Evolutionary conservation across 2,888 invertebrate species (phyloP), one percentile per base, ranked within the genome.

Genomic region (Chalcosyrphus nemorum): DNA sequence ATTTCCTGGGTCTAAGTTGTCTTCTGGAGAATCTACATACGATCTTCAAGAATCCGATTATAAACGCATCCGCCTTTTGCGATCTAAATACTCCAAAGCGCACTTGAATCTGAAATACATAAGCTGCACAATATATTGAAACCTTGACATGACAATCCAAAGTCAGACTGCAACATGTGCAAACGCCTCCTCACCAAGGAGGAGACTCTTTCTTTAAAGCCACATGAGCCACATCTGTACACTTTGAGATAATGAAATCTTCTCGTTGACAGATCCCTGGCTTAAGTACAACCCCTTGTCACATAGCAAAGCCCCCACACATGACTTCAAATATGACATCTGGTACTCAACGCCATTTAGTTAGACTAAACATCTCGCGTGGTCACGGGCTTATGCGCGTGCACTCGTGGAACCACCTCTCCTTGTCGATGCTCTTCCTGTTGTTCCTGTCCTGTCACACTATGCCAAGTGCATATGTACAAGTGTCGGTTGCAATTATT

Each of bases 401-500:
- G 57, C 72, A 56, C 52, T 47, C 66, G 6, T 7, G 21, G 19
- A 38, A 54, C 50, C 32, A 57, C 32, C 43, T 56, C 38, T 15
- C 15, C 13, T 17, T 57, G 21, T 50, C 38, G 5, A 32, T 27
- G 41, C 32, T 50, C 52, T 56, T 61, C 59, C 54, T 66, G 56
- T 63, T 70, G 54, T 47, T 9, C 38, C 45, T 24, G 24, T 41
- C 38, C 27, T 57, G 63, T 61, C 47, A 45, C 15, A 59, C 21
- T 43, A 17, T 41, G 41, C 43, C 52, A 41, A 45, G 35, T 27
- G 13, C 63, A 43, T 47, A 17, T 78, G 63, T 75, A 52, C 52
- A 43, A 75, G 76, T 76, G 81, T 76, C 85, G 59, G 57, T 57
- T 81, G 76, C 76, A 85, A 81, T 85, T 85, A 81, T 85, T 85